Conservation (phyloP, 2,888 invertebrate species). For the Epinotia nisella region DNA sequence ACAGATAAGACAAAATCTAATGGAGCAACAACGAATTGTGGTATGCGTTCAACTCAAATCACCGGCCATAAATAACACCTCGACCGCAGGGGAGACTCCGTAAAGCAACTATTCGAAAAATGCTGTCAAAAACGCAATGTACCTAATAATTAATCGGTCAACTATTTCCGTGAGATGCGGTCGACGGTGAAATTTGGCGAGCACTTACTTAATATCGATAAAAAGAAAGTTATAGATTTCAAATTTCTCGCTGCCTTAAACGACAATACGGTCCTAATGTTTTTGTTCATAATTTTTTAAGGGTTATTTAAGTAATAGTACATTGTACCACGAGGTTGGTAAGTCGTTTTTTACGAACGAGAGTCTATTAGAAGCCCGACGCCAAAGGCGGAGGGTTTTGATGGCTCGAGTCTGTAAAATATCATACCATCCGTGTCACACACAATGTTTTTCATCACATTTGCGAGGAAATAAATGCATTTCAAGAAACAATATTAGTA, state of each 20-base stretch:
- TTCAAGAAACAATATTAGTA: too few relatives aligned
- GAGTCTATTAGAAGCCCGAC: too few relatives aligned
- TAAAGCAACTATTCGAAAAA: constrained; percentile 68
- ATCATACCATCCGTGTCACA: too few relatives aligned
- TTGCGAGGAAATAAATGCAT: too few relatives aligned
- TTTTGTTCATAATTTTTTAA: too few relatives aligned
- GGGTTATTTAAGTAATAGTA: too few relatives aligned
- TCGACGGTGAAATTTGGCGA: constrained; percentile 70
- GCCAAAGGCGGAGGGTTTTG: too few relatives aligned
- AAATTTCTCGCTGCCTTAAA: not conserved
- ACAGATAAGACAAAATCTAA: not conserved
- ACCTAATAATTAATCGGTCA: constrained; percentile 75
- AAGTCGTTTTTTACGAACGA: too few relatives aligned
- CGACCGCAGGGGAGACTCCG: constrained; percentile 56
- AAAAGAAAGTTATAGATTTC: not conserved
- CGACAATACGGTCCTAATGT: too few relatives aligned
- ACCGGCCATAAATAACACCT: constrained; percentile 39
- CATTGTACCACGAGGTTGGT: too few relatives aligned
- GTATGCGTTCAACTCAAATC: constrained; percentile 24
- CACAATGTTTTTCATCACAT: too few relatives aligned
- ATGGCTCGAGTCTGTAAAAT: too few relatives aligned
- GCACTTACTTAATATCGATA: constrained; percentile 66
- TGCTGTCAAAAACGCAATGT: constrained; percentile 72
- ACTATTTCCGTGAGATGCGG: constrained; percentile 59
- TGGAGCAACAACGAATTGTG: constrained; percentile 11